phyloP scores from a whole-genome alignment of 2,113 vertebrate genomes.

The Gambusia holbrooki region DNA sequence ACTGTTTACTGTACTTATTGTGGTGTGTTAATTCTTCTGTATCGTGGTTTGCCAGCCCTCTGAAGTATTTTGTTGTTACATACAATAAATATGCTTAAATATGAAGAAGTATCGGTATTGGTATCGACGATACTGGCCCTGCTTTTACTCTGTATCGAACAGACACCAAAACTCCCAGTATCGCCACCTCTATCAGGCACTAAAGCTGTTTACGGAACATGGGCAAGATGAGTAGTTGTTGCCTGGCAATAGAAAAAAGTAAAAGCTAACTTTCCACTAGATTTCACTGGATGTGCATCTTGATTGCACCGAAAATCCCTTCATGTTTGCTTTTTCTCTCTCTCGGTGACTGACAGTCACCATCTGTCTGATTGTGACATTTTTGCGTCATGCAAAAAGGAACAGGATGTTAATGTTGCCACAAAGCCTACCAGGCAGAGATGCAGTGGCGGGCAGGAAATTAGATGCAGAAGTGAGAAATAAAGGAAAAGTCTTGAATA shows the following conservation, averaged over 20 bases:
- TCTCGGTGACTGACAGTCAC: slow-evolving; percentile 16
- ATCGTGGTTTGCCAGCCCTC: too few species aligned
- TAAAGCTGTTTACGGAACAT: slow-evolving; percentile 10
- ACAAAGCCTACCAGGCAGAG: neutral
- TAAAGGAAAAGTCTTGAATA: neutral
- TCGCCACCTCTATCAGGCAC: neutral
- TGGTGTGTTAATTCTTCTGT: too few species aligned
- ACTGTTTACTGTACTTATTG: too few species aligned
- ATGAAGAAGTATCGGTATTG: too few species aligned
- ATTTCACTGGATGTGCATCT: slow-evolving; percentile 26
- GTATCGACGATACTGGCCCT: too few species aligned
- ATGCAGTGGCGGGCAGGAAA: neutral
- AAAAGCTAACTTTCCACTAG: slow-evolving; percentile 14
- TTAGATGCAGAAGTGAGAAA: neutral
- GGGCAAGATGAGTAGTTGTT: slow-evolving; percentile 31
- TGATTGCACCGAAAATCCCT: slow-evolving; percentile 29
- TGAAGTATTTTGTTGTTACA: too few species aligned
- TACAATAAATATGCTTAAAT: too few species aligned
- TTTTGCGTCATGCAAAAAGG: slow-evolving; percentile 1
- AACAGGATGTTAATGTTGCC: slow-evolving; percentile 2
- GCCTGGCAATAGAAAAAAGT: slow-evolving; percentile 44
- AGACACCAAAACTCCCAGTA: too few species aligned
- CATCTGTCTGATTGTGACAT: slow-evolving; percentile 18
- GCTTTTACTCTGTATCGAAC: too few species aligned
- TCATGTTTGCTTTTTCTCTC: slow-evolving; percentile 35